Conservation (phyloP, 1,140 invertebrate species). For the Trichomalopsis sarcophagae region DNA sequence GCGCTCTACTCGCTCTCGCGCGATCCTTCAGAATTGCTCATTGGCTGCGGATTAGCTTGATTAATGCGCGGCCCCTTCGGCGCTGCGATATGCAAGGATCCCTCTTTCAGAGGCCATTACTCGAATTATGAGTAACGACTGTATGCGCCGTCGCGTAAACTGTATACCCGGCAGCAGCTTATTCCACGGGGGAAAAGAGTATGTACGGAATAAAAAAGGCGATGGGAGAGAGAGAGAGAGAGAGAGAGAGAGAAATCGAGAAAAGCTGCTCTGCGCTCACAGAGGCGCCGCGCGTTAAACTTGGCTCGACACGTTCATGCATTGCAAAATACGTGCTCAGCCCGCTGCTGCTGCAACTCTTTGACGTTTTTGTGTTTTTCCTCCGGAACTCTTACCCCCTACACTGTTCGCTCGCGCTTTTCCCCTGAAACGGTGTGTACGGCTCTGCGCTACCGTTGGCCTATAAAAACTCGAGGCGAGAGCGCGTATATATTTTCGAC, state of each 20-base stretch:
- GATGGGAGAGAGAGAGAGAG: too few species aligned
- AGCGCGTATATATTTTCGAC: background rate
- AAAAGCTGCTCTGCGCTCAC: too few species aligned
- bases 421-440: too few species aligned
- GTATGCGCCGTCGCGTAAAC: background rate
- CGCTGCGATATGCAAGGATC: too few species aligned
- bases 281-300: background rate
- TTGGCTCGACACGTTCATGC: background rate
- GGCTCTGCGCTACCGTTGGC: background rate
- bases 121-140: too few species aligned
- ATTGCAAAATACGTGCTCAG: constrained; percentile 5
- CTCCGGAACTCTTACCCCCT: too few species aligned
- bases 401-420: background rate
- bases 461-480: background rate
- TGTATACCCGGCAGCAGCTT: background rate
- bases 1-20: background rate
- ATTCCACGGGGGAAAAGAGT: too few species aligned
- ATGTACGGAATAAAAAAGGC: too few species aligned
- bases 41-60: too few species aligned
- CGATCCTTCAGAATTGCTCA: too few species aligned
- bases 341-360: background rate
- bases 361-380: background rate
- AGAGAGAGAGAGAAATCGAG: too few species aligned
- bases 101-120: background rate
- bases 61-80: too few species aligned